Base-by-base conservation (phyloP, 2,888 invertebrate species). In the Limnephilus marmoratus region DNA sequence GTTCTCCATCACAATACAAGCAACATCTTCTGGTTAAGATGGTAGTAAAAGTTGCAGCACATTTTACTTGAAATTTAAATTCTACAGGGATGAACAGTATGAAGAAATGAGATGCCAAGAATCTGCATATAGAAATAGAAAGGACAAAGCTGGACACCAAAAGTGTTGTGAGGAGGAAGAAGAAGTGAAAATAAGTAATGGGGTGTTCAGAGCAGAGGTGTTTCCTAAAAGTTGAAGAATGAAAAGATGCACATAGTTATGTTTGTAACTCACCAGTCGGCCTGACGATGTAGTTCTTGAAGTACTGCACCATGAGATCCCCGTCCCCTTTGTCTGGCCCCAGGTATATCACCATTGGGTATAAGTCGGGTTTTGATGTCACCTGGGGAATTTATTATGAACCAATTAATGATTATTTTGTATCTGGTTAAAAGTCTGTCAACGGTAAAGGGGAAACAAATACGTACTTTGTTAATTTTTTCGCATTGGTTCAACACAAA, bases 301-400 rank as follows among this genome's bases (percentile, higher is more conserved):
- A 98, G 95, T 98, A 98, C 94, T 98, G 98, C 94, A 98, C 98
- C 97, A 98, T 98, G 90, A 98, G 96, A 85, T 98, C 97, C 93
- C 97, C 97, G 91, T 96, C 96, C 80, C 96, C 95, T 94, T 97
- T 97, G 93, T 97, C 97, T 89, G 97, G 97, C 87, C 97, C 97
- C 94, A 98, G 98, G 90, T 98, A 98, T 94, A 98, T 98, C 90
- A 98, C 98, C 92, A 98, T 95, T 3, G 98, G 98, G 94, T 98
- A 98, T 15, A 98, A 95, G 94, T 98, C 98, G 15, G 98, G 98
- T 94, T 98, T 98, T 24, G 98, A 97, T 92, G 98, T 98, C 94
- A 98, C 98, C 98, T 98, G 94, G 95, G 94, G 83, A 91, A 91
- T 68, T 37, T 81, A 53, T 24, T 24, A 24, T 68, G 7, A 9